A percentile compares a stretch with the other conserved stretches of the same genome.
Evolutionary conservation across 2,113 vertebrate genomes (phyloP).

Genomic region (Circaetus cinerascens): DNA sequence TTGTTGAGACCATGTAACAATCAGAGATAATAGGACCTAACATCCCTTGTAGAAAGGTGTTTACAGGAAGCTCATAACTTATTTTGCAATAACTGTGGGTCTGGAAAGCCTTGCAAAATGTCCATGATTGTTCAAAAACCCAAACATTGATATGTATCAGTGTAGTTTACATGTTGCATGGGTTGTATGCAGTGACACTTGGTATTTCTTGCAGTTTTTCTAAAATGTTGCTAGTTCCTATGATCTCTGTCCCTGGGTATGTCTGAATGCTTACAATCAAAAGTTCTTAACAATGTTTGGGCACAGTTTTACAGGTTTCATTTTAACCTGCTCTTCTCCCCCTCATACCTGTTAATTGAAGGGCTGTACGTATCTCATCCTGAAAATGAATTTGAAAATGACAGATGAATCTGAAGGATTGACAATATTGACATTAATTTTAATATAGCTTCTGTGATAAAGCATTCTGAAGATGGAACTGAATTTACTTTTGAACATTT

Average conservation of each 20-base stretch:
- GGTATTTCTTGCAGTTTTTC: not conserved
- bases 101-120: not conserved
- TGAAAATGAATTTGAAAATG: conserved; percentile 5
- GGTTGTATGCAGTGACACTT: not conserved
- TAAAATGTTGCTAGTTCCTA: not conserved
- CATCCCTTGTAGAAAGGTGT: not conserved
- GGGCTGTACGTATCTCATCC: not conserved
- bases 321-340: not conserved
- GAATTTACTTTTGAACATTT: not conserved
- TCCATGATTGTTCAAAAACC: fast-evolving
- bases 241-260: not conserved
- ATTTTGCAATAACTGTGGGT: not conserved
- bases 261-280: not conserved
- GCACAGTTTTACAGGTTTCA: not conserved
- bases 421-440: not conserved
- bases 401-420: not conserved
- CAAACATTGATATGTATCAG: not conserved
- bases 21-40: not conserved
- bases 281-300: not conserved
- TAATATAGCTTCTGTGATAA: not conserved
- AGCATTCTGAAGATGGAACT: not conserved
- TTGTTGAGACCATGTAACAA: not conserved
- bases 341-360: not conserved
- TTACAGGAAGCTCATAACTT: not conserved
- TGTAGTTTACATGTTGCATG: not conserved